phyloP scores from a whole-genome alignment of 2,888 invertebrate species.

The Cosmopolites sordidus region DNA sequence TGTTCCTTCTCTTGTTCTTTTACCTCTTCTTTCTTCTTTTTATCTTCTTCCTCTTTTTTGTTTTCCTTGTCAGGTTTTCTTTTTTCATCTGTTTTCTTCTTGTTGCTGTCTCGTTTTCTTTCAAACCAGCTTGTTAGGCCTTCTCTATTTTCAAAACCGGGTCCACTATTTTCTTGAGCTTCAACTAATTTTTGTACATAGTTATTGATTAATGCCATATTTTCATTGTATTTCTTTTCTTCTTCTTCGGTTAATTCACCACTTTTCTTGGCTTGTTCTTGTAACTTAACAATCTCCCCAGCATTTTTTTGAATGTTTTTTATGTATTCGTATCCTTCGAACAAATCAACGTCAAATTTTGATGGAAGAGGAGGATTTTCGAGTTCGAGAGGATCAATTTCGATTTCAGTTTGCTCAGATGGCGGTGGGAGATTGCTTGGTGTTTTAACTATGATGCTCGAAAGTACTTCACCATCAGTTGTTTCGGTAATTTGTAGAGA shows the following conservation, averaged over 20 bases:
- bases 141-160: slow-evolving; percentile 36
- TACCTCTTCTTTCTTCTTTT: slow-evolving; percentile 33
- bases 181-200: slow-evolving; percentile 42
- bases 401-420: slow-evolving; percentile 29
- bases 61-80: slow-evolving; percentile 21
- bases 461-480: slow-evolving; percentile 48
- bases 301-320: slow-evolving; percentile 57
- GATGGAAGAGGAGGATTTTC: slow-evolving; percentile 43
- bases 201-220: slow-evolving; percentile 48
- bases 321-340: slow-evolving; percentile 50
- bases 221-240: slow-evolving; percentile 55
- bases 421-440: slow-evolving; percentile 31
- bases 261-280: slow-evolving; percentile 57
- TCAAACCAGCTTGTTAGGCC: slow-evolving; percentile 43
- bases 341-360: slow-evolving; percentile 39
- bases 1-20: slow-evolving; percentile 32
- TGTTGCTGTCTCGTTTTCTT: slow-evolving; percentile 30
- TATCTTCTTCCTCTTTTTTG: slow-evolving; percentile 32
- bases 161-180: slow-evolving; percentile 36
- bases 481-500: slow-evolving; percentile 58
- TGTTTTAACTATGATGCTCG: slow-evolving; percentile 45
- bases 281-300: slow-evolving; percentile 56
- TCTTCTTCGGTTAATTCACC: slow-evolving; percentile 55
- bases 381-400: slow-evolving; percentile 32
- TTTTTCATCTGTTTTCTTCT: slow-evolving; percentile 30